Evolutionary conservation across 2,797 vertebrate species (phyloP).

Genomic region (Echiichthys vipera): DNA sequence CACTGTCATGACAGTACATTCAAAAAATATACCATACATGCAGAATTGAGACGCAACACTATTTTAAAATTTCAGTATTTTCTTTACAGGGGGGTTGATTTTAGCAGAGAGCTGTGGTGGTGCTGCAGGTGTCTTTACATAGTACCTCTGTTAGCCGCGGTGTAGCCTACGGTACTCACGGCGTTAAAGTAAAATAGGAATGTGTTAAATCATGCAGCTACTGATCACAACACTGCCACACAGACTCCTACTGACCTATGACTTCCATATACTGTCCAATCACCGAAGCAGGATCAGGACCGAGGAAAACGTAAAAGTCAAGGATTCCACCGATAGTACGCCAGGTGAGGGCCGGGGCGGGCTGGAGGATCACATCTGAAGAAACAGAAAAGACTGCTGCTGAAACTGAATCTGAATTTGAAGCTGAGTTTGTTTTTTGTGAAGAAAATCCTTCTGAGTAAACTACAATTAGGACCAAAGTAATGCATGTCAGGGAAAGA

Average conservation of each 20-base stretch:
- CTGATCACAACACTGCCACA: neutral
- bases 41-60: too few species aligned
- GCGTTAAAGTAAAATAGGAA: neutral
- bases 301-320: conserved; percentile 92
- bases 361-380: conserved; percentile 88
- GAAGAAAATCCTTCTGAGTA: neutral
- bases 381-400: conserved; percentile 1
- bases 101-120: too few species aligned
- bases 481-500: neutral
- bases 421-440: neutral
- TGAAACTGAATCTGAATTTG: too few species aligned
- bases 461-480: neutral
- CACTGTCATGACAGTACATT: too few species aligned
- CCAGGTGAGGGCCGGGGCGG: conserved; percentile 91
- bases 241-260: conserved; percentile 83
- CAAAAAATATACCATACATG: too few species aligned
- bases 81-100: too few species aligned
- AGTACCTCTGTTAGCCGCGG: too few species aligned
- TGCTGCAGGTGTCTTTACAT: too few species aligned
- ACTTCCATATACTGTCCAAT: conserved; percentile 91
- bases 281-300: conserved; percentile 87
- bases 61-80: too few species aligned
- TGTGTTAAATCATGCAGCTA: neutral
- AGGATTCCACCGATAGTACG: conserved; percentile 91
- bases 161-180: too few species aligned